Evolutionary conservation across 2,888 invertebrate genomes (phyloP).

Genomic region (Ormia ochracea): DNA sequence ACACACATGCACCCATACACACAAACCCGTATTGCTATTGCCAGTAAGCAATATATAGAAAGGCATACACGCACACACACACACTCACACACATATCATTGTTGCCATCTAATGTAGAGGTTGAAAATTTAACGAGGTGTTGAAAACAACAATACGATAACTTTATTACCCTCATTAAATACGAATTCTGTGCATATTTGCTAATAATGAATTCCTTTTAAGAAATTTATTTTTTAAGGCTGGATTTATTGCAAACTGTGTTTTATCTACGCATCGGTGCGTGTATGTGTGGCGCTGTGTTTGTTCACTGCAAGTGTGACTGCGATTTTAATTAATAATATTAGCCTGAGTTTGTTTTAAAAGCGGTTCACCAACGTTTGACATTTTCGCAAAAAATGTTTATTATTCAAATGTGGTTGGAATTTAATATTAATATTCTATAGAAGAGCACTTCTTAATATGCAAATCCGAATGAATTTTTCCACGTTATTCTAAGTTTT

Average conservation of each 20-base stretch:
- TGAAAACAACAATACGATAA: slow-evolving; percentile 48
- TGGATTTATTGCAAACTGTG: background rate
- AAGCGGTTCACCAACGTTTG: background rate
- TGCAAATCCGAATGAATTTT: too few species aligned
- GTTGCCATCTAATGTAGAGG: slow-evolving; percentile 33
- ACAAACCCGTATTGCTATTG: background rate
- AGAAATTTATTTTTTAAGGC: slow-evolving; percentile 5
- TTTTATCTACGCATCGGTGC: background rate
- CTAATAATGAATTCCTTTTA: background rate
- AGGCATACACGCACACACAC: background rate
- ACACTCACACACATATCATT: background rate
- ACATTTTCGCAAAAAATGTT: slow-evolving; percentile 1
- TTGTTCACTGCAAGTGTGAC: background rate
- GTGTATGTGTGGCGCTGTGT: background rate
- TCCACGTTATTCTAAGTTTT: too few species aligned
- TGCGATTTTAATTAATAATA: slow-evolving; percentile 43
- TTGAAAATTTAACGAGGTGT: slow-evolving; percentile 48
- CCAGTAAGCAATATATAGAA: too few species aligned
- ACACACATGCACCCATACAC: background rate
- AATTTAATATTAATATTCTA: background rate
- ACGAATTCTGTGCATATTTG: background rate
- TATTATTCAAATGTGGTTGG: slow-evolving; percentile 7
- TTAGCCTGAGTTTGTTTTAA: slow-evolving; percentile 31
- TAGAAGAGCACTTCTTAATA: too few species aligned
- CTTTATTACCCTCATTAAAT: slow-evolving; percentile 51